Evolutionary conservation across 1,140 invertebrate genomes (phyloP).

Genomic region (Danaus melanippus): DNA sequence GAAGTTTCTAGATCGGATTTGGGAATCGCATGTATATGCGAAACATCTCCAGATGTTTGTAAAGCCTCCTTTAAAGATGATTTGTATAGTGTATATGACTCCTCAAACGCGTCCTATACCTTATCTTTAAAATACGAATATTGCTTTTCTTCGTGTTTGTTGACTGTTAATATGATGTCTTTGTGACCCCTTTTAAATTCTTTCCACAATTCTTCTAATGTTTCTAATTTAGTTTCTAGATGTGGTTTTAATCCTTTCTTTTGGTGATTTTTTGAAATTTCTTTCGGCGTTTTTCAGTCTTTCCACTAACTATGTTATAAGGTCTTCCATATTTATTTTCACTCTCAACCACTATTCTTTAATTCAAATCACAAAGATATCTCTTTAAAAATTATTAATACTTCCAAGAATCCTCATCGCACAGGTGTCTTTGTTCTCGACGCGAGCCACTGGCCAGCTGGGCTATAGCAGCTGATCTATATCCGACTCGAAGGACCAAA

Average conservation of each 20-base stretch:
- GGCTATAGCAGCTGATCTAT: no score
- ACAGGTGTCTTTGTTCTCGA: no score
- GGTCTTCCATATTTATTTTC: no score
- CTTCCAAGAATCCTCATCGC: no score
- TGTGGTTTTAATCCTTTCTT: conserved; percentile 17
- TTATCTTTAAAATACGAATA: conserved; percentile 14
- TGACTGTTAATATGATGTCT: conserved; percentile 8
- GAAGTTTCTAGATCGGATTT: no score
- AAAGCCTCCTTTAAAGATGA: conserved; percentile 8
- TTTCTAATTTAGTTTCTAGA: conserved; percentile 18
- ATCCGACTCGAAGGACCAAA: no score
- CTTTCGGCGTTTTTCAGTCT: conserved; percentile 10
- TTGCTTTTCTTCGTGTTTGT: conserved; percentile 2
- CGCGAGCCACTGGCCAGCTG: no score
- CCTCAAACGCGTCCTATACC: conserved; percentile 15
- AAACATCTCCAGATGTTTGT: background rate
- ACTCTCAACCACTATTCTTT: no score
- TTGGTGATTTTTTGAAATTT: conserved; percentile 21
- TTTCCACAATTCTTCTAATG: conserved; percentile 17
- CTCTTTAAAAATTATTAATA: no score
- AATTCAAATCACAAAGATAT: no score
- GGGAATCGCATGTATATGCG: no score
- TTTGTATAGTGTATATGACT: conserved; percentile 20
- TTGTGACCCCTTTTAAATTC: conserved; percentile 16
- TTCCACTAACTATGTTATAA: no score